Evolutionary conservation across 2,888 invertebrate species (phyloP).

Genomic region (Cryptus viduatorius): DNA sequence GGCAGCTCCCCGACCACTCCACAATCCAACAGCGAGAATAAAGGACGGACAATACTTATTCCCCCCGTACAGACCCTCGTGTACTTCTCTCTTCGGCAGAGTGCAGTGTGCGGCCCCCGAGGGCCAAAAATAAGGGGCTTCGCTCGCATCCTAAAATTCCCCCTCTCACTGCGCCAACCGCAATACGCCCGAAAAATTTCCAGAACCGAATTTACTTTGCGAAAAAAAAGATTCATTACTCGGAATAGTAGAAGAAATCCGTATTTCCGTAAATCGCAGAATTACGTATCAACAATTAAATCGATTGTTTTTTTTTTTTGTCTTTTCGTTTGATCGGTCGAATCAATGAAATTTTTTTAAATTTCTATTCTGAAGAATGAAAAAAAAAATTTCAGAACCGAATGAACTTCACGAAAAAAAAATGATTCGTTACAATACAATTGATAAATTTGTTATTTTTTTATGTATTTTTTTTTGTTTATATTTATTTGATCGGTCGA

Average conservation of each 20-base stretch:
- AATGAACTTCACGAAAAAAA: too few species aligned
- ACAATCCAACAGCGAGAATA: conserved; percentile 74
- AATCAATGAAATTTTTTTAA: not conserved
- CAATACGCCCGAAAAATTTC: conserved; percentile 38
- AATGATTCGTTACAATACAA: too few species aligned
- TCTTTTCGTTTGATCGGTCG: not conserved
- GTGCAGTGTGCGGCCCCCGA: conserved; percentile 41
- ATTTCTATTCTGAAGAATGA: not conserved
- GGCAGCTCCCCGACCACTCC: conserved; percentile 77
- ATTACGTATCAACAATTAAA: not conserved
- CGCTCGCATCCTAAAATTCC: conserved; percentile 35
- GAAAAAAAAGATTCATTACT: not conserved
- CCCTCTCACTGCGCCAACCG: conserved; percentile 18
- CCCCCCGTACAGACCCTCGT: conserved; percentile 64
- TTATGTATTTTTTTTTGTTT: not conserved
- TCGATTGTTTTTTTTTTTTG: not conserved
- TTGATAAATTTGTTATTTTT: not conserved
- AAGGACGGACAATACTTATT: conserved; percentile 83
- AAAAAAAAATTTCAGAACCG: too few species aligned
- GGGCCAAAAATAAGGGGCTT: conserved; percentile 51
- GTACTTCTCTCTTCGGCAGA: conserved; percentile 50
- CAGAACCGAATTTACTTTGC: not conserved
- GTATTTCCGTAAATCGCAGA: not conserved
- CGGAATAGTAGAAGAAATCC: not conserved
- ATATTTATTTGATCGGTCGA: not conserved